phyloP scores from a whole-genome alignment of 2,888 invertebrate genomes.

The Aphidius colemani region DNA sequence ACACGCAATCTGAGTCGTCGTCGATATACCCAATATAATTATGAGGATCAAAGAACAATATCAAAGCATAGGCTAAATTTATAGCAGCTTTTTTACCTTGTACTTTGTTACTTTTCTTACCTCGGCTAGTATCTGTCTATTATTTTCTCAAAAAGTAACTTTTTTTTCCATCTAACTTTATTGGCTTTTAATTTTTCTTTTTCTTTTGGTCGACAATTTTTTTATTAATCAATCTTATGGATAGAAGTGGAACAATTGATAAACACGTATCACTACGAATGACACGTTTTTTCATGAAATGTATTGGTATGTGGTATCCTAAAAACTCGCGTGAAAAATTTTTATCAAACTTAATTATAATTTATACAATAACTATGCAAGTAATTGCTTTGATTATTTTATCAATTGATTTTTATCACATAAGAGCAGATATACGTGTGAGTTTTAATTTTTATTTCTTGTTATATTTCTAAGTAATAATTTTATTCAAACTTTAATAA shows the following conservation, averaged over 20 bases:
- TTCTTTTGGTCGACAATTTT: too few species aligned
- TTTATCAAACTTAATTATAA: constrained; percentile 34
- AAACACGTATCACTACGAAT: constrained; percentile 36
- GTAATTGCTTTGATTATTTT: constrained; percentile 31
- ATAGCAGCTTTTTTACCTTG: too few species aligned
- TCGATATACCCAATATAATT: too few species aligned
- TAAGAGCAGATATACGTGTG: constrained; percentile 36
- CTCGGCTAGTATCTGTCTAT: too few species aligned
- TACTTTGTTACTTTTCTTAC: too few species aligned
- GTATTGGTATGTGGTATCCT: constrained; percentile 42
- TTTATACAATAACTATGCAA: constrained; percentile 33
- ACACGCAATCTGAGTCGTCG: too few species aligned
- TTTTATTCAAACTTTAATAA: background rate
- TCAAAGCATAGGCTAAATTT: too few species aligned
- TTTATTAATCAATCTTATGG: too few species aligned
- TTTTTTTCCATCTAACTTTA: too few species aligned
- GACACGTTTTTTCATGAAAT: constrained; percentile 38
- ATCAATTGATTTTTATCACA: constrained; percentile 37
- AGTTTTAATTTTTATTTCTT: constrained; percentile 10
- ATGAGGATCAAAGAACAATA: too few species aligned
- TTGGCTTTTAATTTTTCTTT: too few species aligned
- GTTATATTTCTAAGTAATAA: background rate
- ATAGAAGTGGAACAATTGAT: constrained; percentile 16
- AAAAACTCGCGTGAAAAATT: constrained; percentile 33
- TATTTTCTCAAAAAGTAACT: too few species aligned